phyloP scores from a whole-genome alignment of 2,113 vertebrate genomes.

The Harpagus bidentatus region DNA sequence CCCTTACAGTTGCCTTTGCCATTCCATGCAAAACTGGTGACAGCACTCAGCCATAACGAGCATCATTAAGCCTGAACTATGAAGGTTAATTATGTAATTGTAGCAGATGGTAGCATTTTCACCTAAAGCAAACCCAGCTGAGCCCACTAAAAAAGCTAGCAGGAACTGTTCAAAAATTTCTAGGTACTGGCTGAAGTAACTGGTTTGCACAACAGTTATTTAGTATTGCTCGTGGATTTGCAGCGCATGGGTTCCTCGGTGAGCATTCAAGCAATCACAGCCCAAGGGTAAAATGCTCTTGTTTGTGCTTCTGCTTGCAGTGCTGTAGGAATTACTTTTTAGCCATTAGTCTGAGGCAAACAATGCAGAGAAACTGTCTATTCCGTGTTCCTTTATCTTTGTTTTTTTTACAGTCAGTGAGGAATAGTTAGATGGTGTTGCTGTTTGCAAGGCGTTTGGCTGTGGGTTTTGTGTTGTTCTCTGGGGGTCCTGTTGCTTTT shows the following conservation, averaged over 20 bases:
- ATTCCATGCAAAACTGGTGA: not conserved
- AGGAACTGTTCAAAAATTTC: not conserved
- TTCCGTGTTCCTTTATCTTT: fast-evolving
- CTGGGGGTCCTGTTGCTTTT: not conserved
- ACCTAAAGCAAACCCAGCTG: conserved; percentile 42
- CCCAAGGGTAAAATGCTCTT: not conserved
- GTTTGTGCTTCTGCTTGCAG: not conserved
- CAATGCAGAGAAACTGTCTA: fast-evolving
- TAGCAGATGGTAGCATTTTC: conserved; percentile 31
- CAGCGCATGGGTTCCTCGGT: fast-evolving
- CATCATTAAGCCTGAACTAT: conserved; percentile 19
- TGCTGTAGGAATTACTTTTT: not conserved
- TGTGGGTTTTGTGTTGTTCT: fast-evolving
- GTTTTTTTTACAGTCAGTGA: not conserved
- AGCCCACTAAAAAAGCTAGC: not conserved
- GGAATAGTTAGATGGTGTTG: not conserved
- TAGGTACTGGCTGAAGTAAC: not conserved
- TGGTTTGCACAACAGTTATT: not conserved
- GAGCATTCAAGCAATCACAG: fast-evolving
- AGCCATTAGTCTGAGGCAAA: not conserved
- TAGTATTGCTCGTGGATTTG: not conserved
- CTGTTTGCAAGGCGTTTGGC: not conserved
- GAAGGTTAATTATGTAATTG: conserved; percentile 45
- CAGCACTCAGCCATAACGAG: conserved; percentile 19
- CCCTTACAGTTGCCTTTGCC: not conserved